Conservation (phyloP, 1,140 invertebrate species). For the Zaprionus lachaisei region DNA sequence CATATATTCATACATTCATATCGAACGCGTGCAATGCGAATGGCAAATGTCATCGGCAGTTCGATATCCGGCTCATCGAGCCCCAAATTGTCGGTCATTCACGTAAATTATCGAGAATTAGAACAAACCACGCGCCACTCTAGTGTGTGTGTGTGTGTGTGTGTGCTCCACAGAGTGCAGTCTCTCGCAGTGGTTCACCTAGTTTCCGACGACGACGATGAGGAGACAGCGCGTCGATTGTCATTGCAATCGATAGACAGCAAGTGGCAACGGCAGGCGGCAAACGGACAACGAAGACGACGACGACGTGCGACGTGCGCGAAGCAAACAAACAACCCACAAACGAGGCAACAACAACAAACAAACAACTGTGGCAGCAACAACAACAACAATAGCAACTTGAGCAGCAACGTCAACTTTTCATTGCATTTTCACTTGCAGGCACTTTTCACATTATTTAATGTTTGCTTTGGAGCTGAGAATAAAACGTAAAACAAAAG, state of each 20-base stretch:
- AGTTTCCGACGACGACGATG: slow-evolving; percentile 61
- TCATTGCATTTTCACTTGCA: slow-evolving; percentile 79
- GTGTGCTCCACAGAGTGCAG: slow-evolving; percentile 24
- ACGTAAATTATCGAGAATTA: slow-evolving; percentile 79
- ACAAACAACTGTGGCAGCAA: slow-evolving; percentile 5
- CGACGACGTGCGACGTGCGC: slow-evolving; percentile 6
- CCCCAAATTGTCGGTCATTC: slow-evolving; percentile 56
- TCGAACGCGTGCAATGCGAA: neutral
- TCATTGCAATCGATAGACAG: slow-evolving; percentile 76
- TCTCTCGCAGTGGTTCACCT: slow-evolving; percentile 69
- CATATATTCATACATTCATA: neutral
- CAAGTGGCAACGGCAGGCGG: slow-evolving; percentile 4
- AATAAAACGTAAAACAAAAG: slow-evolving; percentile 38
- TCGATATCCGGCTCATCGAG: slow-evolving; percentile 66
- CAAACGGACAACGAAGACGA: neutral
- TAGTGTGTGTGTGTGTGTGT: slow-evolving; percentile 37
- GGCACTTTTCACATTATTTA: slow-evolving; percentile 76
- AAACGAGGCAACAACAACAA: slow-evolving; percentile 33
- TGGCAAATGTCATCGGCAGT: slow-evolving; percentile 22
- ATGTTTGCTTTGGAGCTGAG: slow-evolving; percentile 55
- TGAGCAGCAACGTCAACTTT: slow-evolving; percentile 49
- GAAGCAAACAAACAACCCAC: slow-evolving; percentile 51
- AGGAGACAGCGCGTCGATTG: slow-evolving; percentile 64
- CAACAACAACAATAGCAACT: slow-evolving; percentile 21
- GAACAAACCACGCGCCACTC: slow-evolving; percentile 51